phyloP scores from a whole-genome alignment of 2,113 vertebrate species.

The Peromyscus maniculatus region DNA sequence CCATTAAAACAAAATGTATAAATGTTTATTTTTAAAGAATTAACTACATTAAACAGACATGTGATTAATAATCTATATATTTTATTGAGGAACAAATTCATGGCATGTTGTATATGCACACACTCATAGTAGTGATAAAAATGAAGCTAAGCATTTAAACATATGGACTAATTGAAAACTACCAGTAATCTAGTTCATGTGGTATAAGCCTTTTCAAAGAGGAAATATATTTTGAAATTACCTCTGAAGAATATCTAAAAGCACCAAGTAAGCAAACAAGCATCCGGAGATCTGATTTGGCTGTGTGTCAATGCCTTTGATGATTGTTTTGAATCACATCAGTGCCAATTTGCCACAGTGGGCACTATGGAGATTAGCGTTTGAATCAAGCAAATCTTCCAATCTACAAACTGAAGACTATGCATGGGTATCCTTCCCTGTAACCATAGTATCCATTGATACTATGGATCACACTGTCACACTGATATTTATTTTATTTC shows the following conservation, averaged over 20 bases:
- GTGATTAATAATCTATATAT: background rate
- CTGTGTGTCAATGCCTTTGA: background rate
- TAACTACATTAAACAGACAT: background rate
- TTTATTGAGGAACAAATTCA: background rate
- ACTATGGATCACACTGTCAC: background rate
- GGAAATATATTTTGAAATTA: background rate
- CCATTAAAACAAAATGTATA: background rate
- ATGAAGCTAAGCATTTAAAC: background rate
- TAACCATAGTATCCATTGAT: background rate
- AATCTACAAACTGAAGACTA: background rate
- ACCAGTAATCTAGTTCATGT: background rate
- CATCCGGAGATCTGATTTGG: background rate
- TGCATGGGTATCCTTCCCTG: background rate
- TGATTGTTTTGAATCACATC: background rate
- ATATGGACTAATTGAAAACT: background rate
- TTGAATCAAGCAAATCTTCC: background rate
- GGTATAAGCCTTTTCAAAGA: constrained; percentile 1
- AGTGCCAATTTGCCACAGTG: background rate
- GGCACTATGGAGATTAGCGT: background rate
- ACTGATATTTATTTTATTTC: constrained; percentile 15
- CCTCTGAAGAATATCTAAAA: background rate
- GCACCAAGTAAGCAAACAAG: background rate
- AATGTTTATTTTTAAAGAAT: background rate
- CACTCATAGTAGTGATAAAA: background rate
- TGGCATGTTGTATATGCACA: background rate